A percentile compares a stretch with the other conserved stretches of the same genome.
Conservation (phyloP, 2,797 vertebrate genomes). For the Kryptopterus vitreolus region DNA sequence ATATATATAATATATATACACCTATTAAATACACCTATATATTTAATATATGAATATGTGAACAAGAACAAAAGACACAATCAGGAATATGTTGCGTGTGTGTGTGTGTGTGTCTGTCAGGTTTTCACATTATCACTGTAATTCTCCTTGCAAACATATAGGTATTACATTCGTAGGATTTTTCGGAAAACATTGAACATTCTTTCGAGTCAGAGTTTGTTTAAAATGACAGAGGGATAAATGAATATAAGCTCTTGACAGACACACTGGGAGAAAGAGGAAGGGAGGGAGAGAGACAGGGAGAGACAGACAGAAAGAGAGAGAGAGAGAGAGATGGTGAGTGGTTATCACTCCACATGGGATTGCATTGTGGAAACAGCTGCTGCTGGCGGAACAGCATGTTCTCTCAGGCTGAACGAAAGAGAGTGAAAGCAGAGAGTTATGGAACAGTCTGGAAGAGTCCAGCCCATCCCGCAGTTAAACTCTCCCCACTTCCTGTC, state of each 20-base stretch:
- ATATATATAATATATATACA: background rate
- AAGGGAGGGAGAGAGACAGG: conserved; percentile 40
- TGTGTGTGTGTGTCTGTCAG: background rate
- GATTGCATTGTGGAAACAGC: conserved; percentile 59
- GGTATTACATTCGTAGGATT: conserved; percentile 29
- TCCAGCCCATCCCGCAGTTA: conserved; percentile 39
- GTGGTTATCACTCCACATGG: conserved; percentile 53
- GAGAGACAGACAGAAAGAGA: conserved; percentile 46
- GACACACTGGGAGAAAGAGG: conserved; percentile 49
- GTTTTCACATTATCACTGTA: conserved; percentile 28
- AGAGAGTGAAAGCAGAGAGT: conserved; percentile 54
- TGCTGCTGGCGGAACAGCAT: conserved; percentile 63
- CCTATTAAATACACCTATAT: background rate
- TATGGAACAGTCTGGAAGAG: conserved; percentile 64
- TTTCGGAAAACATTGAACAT: conserved; percentile 39
- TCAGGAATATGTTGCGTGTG: too few species aligned
- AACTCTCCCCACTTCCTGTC: conserved; percentile 49
- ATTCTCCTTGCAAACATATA: conserved; percentile 12
- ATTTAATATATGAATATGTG: background rate
- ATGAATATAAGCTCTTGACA: conserved; percentile 62
- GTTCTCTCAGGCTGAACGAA: conserved; percentile 62
- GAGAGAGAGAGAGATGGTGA: conserved; percentile 40
- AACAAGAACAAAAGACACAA: too few species aligned
- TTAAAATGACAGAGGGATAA: conserved; percentile 56
- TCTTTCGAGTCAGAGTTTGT: conserved; percentile 32